phyloP scores from a whole-genome alignment of 1,140 invertebrate genomes.

The Dreissena polymorpha region DNA sequence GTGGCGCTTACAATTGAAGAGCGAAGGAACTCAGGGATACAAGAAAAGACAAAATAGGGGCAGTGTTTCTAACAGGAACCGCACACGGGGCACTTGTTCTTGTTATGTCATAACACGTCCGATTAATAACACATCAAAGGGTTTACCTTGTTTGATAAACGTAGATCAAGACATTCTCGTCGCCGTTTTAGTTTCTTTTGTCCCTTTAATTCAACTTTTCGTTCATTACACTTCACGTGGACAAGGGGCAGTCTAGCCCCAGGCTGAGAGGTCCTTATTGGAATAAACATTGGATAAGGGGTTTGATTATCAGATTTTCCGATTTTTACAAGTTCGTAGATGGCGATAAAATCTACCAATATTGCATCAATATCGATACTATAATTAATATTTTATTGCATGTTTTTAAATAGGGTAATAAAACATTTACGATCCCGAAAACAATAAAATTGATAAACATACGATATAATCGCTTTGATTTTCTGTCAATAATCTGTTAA shows the following conservation, averaged over 20 bases:
- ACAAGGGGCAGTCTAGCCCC: slow-evolving; percentile 22
- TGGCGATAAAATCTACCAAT: slow-evolving; percentile 45
- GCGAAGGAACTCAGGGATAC: no score
- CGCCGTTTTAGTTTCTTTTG: slow-evolving; percentile 33
- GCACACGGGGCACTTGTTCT: slow-evolving; percentile 6
- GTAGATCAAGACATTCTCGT: slow-evolving; percentile 30
- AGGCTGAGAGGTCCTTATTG: slow-evolving; percentile 21
- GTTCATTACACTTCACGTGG: slow-evolving; percentile 34
- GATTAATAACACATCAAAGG: slow-evolving; percentile 50
- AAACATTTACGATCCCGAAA: slow-evolving; percentile 21
- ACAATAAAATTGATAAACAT: background rate
- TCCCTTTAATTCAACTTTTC: slow-evolving; percentile 41
- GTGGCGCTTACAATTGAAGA: no score
- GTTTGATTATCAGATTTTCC: slow-evolving; percentile 40
- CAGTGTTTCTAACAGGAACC: slow-evolving; percentile 13
- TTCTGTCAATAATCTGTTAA: background rate
- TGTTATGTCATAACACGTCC: slow-evolving; percentile 32
- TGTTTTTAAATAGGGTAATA: slow-evolving; percentile 41
- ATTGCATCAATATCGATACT: slow-evolving; percentile 7
- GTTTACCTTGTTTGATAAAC: slow-evolving; percentile 52
- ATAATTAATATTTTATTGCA: slow-evolving; percentile 56
- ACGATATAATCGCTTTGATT: background rate
- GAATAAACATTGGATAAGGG: slow-evolving; percentile 18
- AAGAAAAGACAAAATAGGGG: background rate
- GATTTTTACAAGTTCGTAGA: slow-evolving; percentile 48